Conservation (phyloP, 2,113 vertebrate genomes). For the Burhinus bistriatus region DNA sequence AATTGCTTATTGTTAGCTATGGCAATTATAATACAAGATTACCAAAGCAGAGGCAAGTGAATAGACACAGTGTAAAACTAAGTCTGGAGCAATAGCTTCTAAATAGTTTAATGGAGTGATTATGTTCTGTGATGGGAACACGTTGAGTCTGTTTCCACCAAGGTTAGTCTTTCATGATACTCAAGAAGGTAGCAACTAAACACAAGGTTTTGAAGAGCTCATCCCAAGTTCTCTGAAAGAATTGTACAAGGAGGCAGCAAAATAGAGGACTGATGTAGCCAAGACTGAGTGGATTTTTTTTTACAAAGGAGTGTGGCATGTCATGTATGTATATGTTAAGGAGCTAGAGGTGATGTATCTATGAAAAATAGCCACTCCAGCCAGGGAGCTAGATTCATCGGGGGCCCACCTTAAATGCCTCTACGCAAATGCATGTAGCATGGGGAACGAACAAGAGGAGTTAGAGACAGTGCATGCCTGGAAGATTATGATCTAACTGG, state of each 20-base stretch:
- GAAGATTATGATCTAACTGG: no score
- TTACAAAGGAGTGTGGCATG: background rate
- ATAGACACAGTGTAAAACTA: background rate
- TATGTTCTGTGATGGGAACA: background rate
- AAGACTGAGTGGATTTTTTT: background rate
- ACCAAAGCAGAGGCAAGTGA: background rate
- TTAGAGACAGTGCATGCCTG: no score
- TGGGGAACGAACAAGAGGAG: no score
- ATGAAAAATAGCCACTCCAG: no score
- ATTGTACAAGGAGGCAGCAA: background rate
- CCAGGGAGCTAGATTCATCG: background rate
- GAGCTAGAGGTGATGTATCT: background rate
- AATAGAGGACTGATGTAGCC: background rate
- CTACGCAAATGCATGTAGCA: no score
- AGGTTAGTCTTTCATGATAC: background rate
- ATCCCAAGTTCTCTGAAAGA: background rate
- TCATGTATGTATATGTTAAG: rapidly evolving
- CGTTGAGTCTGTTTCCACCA: background rate
- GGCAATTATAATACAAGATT: background rate
- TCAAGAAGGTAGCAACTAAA: background rate
- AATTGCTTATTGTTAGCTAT: background rate
- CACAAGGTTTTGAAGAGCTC: background rate
- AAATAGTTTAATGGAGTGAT: background rate
- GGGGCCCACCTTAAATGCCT: no score
- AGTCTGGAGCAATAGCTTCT: background rate